A percentile compares a stretch with the other conserved stretches of the same genome.
These are phyloP conservation scores for Zaprionus camerounensis DNA, from an alignment of 1,140 invertebrate species.

Conservation along the genomic window DNA sequence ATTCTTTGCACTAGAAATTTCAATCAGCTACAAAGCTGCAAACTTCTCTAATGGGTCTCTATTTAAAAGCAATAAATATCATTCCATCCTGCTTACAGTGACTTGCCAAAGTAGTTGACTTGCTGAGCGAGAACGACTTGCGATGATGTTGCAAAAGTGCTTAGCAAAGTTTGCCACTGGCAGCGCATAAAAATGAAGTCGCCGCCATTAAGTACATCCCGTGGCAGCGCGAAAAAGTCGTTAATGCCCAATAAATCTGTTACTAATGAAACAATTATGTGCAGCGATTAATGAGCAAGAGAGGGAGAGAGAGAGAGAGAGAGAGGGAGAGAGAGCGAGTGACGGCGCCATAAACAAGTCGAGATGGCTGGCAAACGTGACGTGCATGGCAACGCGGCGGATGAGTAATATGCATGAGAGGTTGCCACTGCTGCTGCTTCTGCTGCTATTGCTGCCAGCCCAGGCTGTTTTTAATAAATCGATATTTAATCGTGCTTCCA, in stretches of 20 bases:
- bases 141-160: constrained; percentile 54
- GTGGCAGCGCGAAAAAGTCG: constrained; percentile 24
- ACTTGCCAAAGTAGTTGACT: constrained; percentile 21
- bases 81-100: background rate
- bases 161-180: constrained; percentile 48
- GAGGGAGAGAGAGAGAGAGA: background rate
- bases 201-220: constrained; percentile 1
- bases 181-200: constrained; percentile 52
- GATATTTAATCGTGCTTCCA: constrained; percentile 52
- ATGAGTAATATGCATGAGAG: constrained; percentile 66
- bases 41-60: constrained; percentile 2
- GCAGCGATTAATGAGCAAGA: constrained; percentile 60
- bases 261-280: constrained; percentile 81
- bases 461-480: constrained; percentile 67
- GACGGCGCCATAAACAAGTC: constrained; percentile 61
- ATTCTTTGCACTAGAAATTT: background rate
- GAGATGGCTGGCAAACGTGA: constrained; percentile 45
- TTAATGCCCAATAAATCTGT: constrained; percentile 75
- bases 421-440: background rate
- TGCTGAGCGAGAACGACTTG: background rate
- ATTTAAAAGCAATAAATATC: constrained; percentile 12
- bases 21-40: background rate
- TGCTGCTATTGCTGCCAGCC: background rate
- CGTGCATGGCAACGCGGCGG: constrained; percentile 66
- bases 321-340: constrained; percentile 8